phyloP scores from a whole-genome alignment of 2,113 vertebrate species.

The Chamaetylas fuelleborni region DNA sequence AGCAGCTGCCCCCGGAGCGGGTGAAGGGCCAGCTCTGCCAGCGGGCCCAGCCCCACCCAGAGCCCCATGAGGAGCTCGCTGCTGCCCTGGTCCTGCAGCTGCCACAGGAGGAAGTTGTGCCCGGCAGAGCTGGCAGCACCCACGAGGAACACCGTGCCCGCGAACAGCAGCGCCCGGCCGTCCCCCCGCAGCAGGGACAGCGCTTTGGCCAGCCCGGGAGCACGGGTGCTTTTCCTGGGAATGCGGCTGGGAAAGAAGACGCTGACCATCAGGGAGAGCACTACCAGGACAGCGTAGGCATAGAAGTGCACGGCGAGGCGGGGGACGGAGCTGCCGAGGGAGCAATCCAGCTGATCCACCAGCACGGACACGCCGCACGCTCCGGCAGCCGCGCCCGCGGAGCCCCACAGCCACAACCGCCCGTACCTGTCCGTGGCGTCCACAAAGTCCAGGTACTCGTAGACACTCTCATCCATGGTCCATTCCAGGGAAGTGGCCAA shows the following conservation, averaged over 20 bases:
- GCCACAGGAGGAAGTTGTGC: constrained; percentile 88
- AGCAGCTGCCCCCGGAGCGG: constrained; percentile 62
- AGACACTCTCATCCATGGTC: constrained; percentile 82
- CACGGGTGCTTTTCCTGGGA: constrained; percentile 51
- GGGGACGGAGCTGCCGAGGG: neutral
- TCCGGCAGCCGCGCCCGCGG: constrained; percentile 73
- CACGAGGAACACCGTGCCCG: constrained; percentile 72
- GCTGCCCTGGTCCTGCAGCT: constrained; percentile 83
- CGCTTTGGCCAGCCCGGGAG: constrained; percentile 71
- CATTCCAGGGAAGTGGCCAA: constrained; percentile 74
- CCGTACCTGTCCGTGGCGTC: constrained; percentile 80
- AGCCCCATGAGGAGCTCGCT: constrained; percentile 83
- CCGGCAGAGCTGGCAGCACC: constrained; percentile 60
- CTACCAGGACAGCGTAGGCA: constrained; percentile 63
- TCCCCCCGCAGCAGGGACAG: constrained; percentile 73
- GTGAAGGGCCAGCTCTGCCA: constrained; percentile 75
- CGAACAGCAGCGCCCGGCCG: constrained; percentile 70
- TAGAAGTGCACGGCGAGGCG: constrained; percentile 77
- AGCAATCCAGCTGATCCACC: constrained; percentile 76
- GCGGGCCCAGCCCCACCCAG: constrained; percentile 60
- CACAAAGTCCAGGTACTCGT: constrained; percentile 86
- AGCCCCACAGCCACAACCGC: constrained; percentile 73
- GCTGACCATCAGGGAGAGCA: constrained; percentile 56
- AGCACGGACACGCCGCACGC: constrained; percentile 71
- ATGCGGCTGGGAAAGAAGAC: constrained; percentile 73